Evolutionary conservation across 2,888 invertebrate species (phyloP).

Genomic region (Papilio protenor): DNA sequence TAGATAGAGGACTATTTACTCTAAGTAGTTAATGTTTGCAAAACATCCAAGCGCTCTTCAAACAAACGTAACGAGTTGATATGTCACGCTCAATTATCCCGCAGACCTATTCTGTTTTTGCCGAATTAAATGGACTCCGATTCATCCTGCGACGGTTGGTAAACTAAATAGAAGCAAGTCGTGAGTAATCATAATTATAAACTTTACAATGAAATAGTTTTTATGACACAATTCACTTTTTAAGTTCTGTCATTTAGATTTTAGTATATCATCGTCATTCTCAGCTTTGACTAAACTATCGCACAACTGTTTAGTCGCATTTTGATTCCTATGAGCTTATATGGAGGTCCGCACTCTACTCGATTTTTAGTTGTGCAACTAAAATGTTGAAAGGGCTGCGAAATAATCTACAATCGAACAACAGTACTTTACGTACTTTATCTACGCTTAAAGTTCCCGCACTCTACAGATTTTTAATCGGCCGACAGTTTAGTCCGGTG

Average conservation of each 20-base stretch:
- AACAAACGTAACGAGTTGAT: slow-evolving; percentile 18
- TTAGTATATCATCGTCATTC: not conserved
- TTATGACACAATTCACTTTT: not conserved
- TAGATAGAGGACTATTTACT: not conserved
- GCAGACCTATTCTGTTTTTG: slow-evolving; percentile 11
- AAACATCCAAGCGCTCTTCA: not conserved
- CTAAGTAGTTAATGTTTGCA: not conserved
- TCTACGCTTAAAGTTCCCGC: too few species aligned
- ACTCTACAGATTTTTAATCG: too few species aligned
- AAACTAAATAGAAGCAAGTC: not conserved
- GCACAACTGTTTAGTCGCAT: too few species aligned
- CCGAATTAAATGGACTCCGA: slow-evolving; percentile 1
- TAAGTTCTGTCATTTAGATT: not conserved
- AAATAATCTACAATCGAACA: too few species aligned
- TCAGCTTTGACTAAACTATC: too few species aligned
- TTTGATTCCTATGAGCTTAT: too few species aligned
- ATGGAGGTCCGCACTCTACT: too few species aligned
- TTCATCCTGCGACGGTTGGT: not conserved
- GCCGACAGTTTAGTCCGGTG: too few species aligned
- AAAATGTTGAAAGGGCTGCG: too few species aligned
- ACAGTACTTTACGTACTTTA: too few species aligned
- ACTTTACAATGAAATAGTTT: not conserved
- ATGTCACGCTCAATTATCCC: slow-evolving; percentile 11
- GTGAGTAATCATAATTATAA: not conserved
- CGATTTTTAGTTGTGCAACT: too few species aligned